Evolutionary conservation across 2,113 vertebrate genomes (phyloP).

Genomic region (Smithornis capensis): DNA sequence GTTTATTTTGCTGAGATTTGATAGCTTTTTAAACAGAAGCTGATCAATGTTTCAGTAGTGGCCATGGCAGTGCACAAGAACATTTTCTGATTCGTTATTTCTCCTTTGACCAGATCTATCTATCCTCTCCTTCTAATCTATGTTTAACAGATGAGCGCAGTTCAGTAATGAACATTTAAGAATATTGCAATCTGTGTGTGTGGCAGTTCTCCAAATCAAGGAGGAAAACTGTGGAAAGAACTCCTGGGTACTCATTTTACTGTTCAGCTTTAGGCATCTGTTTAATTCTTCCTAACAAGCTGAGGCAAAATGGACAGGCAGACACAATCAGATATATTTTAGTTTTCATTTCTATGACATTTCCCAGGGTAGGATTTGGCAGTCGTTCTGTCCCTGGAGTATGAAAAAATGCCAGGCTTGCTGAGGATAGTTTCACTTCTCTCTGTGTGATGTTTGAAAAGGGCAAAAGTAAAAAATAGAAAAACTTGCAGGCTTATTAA

Average conservation of each 20-base stretch:
- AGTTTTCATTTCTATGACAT: neutral
- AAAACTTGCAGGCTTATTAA: neutral
- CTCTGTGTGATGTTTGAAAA: neutral
- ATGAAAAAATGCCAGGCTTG: neutral
- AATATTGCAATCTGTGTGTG: neutral
- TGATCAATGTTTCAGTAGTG: neutral
- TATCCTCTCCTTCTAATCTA: neutral
- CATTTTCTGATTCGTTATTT: neutral
- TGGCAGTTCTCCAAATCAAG: conserved; percentile 36
- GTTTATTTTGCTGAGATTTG: conserved; percentile 21
- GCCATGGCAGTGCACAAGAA: neutral
- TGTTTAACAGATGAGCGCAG: conserved; percentile 31
- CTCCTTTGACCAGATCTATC: neutral
- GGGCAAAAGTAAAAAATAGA: neutral
- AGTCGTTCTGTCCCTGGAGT: neutral
- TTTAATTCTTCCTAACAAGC: conserved; percentile 43
- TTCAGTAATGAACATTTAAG: neutral
- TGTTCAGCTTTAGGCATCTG: conserved; percentile 39
- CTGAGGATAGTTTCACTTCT: neutral
- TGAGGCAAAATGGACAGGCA: conserved; percentile 30
- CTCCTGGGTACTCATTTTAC: conserved; percentile 19
- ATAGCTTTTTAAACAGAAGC: neutral
- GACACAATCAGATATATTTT: neutral
- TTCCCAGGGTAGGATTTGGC: neutral
- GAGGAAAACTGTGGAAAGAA: conserved; percentile 1